Conservation (phyloP, 2,797 vertebrate species). For the Mormyrus proboscirostris region DNA sequence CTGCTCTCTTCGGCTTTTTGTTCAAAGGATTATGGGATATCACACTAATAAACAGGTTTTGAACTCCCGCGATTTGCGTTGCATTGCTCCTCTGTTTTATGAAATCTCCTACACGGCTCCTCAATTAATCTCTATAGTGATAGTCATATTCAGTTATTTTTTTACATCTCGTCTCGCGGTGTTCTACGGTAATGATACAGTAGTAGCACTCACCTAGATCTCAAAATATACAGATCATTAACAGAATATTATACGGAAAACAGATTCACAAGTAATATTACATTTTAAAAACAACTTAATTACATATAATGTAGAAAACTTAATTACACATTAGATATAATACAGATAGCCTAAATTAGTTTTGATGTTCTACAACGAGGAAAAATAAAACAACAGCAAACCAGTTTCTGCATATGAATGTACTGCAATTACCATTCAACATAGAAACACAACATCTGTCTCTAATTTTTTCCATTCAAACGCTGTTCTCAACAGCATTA, state of each 20-base stretch:
- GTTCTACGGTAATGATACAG: not conserved
- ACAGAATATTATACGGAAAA: not conserved
- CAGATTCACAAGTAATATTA: not conserved
- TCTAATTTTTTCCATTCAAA: slow-evolving; percentile 10
- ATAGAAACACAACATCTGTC: slow-evolving; percentile 1
- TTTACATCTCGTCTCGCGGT: not conserved
- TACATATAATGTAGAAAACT: not conserved
- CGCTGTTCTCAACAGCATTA: not conserved
- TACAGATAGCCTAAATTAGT: not conserved
- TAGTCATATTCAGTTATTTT: not conserved
- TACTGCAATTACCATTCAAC: slow-evolving; percentile 8
- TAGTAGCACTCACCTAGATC: not conserved
- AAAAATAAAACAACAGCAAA: not conserved
- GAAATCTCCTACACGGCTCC: not conserved
- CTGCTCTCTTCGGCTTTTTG: not conserved
- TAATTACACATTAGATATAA: not conserved
- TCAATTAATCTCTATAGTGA: not conserved
- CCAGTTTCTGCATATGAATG: not conserved
- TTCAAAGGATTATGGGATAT: slow-evolving; percentile 1
- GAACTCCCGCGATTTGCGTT: not conserved
- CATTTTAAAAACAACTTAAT: not conserved
- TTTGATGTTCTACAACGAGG: not conserved
- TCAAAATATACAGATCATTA: not conserved
- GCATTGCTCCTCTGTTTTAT: not conserved
- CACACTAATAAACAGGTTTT: slow-evolving; percentile 8